Evolutionary conservation across 2,797 vertebrate genomes (phyloP).

Genomic region (Novumbra hubbsi): DNA sequence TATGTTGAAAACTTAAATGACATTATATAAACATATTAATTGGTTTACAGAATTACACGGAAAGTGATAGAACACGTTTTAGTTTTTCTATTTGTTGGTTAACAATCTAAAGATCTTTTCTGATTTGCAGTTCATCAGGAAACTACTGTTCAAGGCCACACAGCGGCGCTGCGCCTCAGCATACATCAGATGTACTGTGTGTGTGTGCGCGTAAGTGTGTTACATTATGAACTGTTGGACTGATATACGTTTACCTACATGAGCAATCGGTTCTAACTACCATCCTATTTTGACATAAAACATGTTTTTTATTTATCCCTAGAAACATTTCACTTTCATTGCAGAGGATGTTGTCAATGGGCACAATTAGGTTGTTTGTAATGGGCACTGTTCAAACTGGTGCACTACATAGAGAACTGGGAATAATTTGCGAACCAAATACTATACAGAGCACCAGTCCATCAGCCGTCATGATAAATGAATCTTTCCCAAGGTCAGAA

Average conservation of each 20-base stretch:
- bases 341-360: not conserved
- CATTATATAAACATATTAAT: too few species aligned
- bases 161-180: slow-evolving; percentile 45
- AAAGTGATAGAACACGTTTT: not conserved
- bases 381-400: not conserved
- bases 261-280: too few species aligned
- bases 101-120: too few species aligned
- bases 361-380: not conserved
- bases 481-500: too few species aligned
- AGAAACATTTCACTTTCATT: not conserved
- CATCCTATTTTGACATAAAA: too few species aligned
- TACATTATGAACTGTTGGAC: not conserved
- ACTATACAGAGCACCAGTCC: too few species aligned
- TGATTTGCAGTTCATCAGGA: not conserved
- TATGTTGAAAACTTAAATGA: too few species aligned
- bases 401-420: not conserved
- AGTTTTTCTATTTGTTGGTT: not conserved
- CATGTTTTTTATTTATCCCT: not conserved
- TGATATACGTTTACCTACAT: not conserved
- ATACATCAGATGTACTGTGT: slow-evolving; percentile 32
- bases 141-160: slow-evolving; percentile 32
- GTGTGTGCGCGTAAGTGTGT: too few species aligned
- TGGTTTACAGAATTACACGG: too few species aligned
- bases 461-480: too few species aligned
- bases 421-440: not conserved